Evolutionary conservation across 2,888 invertebrate species (phyloP), one percentile per base, ranked within the genome.

Genomic region (Octodonta nipae): DNA sequence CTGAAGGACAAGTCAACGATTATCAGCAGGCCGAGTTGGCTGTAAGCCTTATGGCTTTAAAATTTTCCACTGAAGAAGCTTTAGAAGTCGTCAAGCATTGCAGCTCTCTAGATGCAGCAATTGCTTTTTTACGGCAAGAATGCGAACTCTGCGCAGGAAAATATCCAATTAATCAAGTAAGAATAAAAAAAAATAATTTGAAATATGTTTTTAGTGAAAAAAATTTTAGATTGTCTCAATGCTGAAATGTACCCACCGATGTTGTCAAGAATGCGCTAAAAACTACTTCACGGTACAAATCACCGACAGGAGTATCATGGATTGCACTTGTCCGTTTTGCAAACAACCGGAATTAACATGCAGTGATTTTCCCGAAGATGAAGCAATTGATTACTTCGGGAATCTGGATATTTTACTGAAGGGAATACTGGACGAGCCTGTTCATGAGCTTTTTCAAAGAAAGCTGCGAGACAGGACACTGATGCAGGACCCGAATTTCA

Each of bases 291-390:
- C 86, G 5, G 78, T 91, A 34, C 86, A 86, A 64, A 78, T 85
- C 32, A 81, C 87, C 29, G 92, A 93, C 59, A 73, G 85, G 37
- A 85, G 79, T 57, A 87, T 93, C 37, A 77, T 79, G 43, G 89
- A 92, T 55, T 86, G 89, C 53, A 80, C 79, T 22, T 95, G 93
- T 55, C 92, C 93, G 0, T 88, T 81, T 58, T 95, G 93, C 59
- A 83, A 86, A 56, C 70, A 78, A 38, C 93, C 93, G 0, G 79
- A 88, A 47, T 65, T 87, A 2, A 73, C 78, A 46, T 73, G 66
- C 40, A 64, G 66, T 7, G 62, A 64, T 30, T 54, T 59, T n/a
- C 67, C 68, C 35, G 76, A 79, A 50, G 82, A 82, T 42, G 74
- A 75, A 24, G 69, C 79, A 2, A 70, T 84, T 5, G 85, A 89